Conservation (phyloP, 2,888 invertebrate species). For the Unio delphinus region DNA sequence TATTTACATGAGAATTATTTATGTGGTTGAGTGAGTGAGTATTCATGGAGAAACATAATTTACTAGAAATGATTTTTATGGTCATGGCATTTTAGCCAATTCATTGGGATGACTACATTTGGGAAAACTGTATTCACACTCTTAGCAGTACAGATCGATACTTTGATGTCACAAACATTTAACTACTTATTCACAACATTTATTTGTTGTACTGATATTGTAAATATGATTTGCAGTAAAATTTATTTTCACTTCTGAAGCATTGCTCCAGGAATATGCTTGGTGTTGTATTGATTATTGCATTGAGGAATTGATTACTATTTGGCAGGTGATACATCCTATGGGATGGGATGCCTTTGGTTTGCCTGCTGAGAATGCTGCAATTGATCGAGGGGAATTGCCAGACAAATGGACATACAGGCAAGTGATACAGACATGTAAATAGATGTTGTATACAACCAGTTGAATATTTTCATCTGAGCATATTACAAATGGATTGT, state of each 20-base stretch:
- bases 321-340: slow-evolving; percentile 85
- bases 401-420: slow-evolving; percentile 90
- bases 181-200: no score
- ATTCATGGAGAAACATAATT: no score
- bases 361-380: slow-evolving; percentile 98
- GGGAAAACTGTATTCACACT: background rate
- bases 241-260: no score
- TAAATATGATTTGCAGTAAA: no score
- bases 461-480: no score
- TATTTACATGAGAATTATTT: no score
- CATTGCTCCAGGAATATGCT: no score
- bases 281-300: background rate
- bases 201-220: no score
- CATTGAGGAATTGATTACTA: background rate
- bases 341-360: slow-evolving; percentile 99
- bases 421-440: slow-evolving; percentile 26
- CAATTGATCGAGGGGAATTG: slow-evolving; percentile 85
- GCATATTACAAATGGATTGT: no score
- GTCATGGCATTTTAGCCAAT: background rate
- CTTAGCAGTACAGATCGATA: background rate
- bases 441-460: background rate
- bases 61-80: no score
- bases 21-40: no score
- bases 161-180: no score
- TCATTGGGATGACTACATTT: background rate